Evolutionary conservation across 2,797 vertebrate genomes (phyloP), one percentile per base, ranked within the genome.

Genomic region (Aeoliscus strigatus): DNA sequence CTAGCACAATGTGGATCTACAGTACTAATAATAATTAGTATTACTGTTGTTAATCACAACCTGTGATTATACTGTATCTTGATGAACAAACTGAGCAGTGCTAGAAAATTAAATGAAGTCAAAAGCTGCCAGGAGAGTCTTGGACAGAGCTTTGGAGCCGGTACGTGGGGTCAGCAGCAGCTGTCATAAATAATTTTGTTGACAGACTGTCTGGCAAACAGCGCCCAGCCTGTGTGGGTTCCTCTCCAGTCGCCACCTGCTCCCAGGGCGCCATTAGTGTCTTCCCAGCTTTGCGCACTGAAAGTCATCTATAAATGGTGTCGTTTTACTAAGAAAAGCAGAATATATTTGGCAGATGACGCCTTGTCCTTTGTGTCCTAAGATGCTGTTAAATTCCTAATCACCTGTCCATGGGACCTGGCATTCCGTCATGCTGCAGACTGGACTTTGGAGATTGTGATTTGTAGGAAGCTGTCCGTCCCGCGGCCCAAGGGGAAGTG

Each of bases 381-480:
- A n/a, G n/a, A n/a, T n/a, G n/a, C n/a, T n/a, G n/a, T n/a, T n/a
- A n/a, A n/a, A n/a, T n/a, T n/a, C n/a, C n/a, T n/a, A n/a, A n/a
- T n/a, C n/a, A n/a, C n/a, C n/a, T n/a, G n/a, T n/a, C n/a, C n/a
- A n/a, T n/a, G n/a, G n/a, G n/a, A n/a, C n/a, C n/a, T n/a, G n/a
- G n/a, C n/a, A n/a, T n/a, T n/a, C n/a, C n/a, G n/a, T n/a, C n/a
- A n/a, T n/a, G n/a, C n/a, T n/a, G n/a, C n/a, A n/a, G n/a, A n/a
- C n/a, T n/a, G n/a, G n/a, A n/a, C n/a, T n/a, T n/a, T n/a, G n/a
- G 50, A 32, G 42, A 29, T 24, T 39, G 39, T 56, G 66, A 66
- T 80, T 75, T 54, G 58, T 38, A 42, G 58, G 66, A 57, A 60
- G 52, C 44, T 56, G 46, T 73, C 70, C 15, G 1, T 11, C 33